Base-by-base conservation (phyloP, 2,797 vertebrate genomes). In the Graptemys geographica region DNA sequence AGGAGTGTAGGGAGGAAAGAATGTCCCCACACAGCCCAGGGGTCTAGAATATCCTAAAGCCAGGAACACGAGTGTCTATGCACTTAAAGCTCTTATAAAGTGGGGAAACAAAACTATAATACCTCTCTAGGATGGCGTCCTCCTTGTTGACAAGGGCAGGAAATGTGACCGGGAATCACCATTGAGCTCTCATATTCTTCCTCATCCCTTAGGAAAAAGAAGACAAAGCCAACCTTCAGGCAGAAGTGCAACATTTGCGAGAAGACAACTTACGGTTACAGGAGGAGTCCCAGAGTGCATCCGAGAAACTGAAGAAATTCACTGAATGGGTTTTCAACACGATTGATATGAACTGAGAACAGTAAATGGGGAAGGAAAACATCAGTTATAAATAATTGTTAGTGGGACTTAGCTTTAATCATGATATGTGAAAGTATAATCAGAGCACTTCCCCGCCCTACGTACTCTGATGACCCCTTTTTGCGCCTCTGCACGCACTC, bases 271-370 rank as follows among this genome's bases (percentile, higher is more conserved):
- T 99, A 98, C 98, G 99, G 80, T 98, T 99, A 94, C 99, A 99
- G 96, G 99, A 99, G 97, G 99, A 99, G 96, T 99, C 99, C 78
- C 99, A 99, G 97, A 99, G 98, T 15, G 99, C 99, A 92, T 99
- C 99, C 0, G 99, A 99, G 98, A 99, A 99, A 97, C 99, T 99
- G 95, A 99, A 99, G 98, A 99, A 99, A 97, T 99, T 99, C 98
- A 99, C 99, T 0, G 99, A 99, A 93, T 99, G 99, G 99, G 99
- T 99, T 98, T 99, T 99, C 98, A 99, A 99, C 97, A 99, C 99
- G 95, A 99, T 99, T 59, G 99, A 99, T 98, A 99, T 99, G 99
- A 99, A 99, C 98, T 99, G 98, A 99, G 95, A 96, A 41, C 1
- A 55, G 83, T 16, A 56, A 96, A 44, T 0, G 5, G 59, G 91